Evolutionary conservation across 2,888 invertebrate species (phyloP), one percentile per base, ranked within the genome.

Genomic region (Dryocosmus kuriphilus): DNA sequence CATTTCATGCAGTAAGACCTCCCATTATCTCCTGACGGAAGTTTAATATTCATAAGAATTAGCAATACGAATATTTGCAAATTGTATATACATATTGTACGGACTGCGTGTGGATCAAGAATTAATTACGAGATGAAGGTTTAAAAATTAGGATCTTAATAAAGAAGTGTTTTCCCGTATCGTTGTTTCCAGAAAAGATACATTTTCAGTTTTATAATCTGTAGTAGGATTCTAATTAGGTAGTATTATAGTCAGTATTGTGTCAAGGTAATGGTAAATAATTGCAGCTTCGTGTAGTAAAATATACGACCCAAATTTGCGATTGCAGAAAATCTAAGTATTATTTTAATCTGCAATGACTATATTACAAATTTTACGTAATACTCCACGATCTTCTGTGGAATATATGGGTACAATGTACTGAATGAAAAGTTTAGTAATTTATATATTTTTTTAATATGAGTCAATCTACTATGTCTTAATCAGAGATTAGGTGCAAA

Each of bases 1-100:
- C 51, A 71, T 71, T 71, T 30, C 30, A 71, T 51, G 51, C 30
- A 71, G n/a, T 51, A 71, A 71, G 71, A 71, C 51, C 71, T 71
- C 51, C 51, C 14, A 71, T 71, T 71, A 71, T 30, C 30, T 30
- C 30, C 30, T 71, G 51, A 22, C 51, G 71, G 71, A 71, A 71
- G 30, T 71, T 71, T 71, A 71, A 71, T 71, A 46, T 46, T 24
- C 27, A 19, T 24, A 46, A 16, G 71, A 71, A 71, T 51, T 32
- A 30, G 22, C 11, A 63, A 35, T 63, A 35, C n/a, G 35, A 63
- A 63, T 62, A 62, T 62, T 32, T 32, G n/a, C n/a, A 62, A 62
- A 62, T 32, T n/a, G 32, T 9, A 62, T n/a, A 30, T n/a, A 62
- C 60, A 24, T 61, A 61, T 27, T 61, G 27, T 61, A 61, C 62